A percentile compares a stretch with the other conserved stretches of the same genome.
Evolutionary conservation across 2,888 invertebrate species (phyloP).

Genomic region (Drosophila prolongata): DNA sequence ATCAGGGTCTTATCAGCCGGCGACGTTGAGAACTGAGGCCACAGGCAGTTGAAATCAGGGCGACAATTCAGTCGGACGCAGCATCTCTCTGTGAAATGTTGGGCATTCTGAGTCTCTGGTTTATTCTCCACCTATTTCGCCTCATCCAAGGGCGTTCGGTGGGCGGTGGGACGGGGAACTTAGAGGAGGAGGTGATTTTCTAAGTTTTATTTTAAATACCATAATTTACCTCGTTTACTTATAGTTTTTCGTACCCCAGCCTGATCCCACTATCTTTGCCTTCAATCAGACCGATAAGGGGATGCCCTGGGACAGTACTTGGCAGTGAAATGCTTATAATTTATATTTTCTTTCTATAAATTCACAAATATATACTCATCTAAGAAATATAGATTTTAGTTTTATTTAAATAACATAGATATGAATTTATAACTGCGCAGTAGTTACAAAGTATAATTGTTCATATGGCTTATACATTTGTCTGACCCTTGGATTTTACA

Average conservation of each 20-base stretch:
- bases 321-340: not conserved
- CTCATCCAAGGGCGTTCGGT: constrained; percentile 55
- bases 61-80: constrained; percentile 23
- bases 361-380: not conserved
- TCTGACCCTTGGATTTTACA: too few relatives aligned
- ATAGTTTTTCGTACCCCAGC: constrained; percentile 40
- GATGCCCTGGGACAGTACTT: not conserved
- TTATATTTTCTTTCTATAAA: too few relatives aligned
- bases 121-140: constrained; percentile 46
- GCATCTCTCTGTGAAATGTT: constrained; percentile 50
- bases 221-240: not conserved
- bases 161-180: not conserved
- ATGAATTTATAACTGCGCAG: too few relatives aligned
- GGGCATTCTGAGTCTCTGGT: constrained; percentile 31
- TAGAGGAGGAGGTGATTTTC: constrained; percentile 36
- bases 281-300: constrained; percentile 31
- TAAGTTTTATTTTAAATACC: not conserved
- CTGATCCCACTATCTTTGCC: constrained; percentile 58
- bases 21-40: not conserved
- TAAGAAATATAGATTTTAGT: too few relatives aligned
- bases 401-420: too few relatives aligned
- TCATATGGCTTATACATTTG: too few relatives aligned
- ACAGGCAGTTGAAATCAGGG: constrained; percentile 14
- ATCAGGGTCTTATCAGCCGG: constrained; percentile 39
- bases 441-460: too few relatives aligned